phyloP scores from a whole-genome alignment of 2,113 vertebrate genomes.

The Neolamprologus brichardi region DNA sequence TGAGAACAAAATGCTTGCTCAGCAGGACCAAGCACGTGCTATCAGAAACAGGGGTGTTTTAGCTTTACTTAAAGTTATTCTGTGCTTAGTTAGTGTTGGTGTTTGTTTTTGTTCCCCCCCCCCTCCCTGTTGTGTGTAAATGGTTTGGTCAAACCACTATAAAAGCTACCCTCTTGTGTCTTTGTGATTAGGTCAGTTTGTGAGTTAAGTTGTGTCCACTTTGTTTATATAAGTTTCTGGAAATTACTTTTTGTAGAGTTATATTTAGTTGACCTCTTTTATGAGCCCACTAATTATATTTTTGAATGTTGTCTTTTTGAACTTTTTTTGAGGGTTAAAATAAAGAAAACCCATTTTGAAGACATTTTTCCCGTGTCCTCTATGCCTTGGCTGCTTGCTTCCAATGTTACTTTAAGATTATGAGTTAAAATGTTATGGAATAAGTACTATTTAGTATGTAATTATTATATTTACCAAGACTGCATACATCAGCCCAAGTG shows the following conservation, averaged over 20 bases:
- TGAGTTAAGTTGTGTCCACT: neutral
- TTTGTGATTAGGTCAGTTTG: neutral
- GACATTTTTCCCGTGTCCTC: neutral
- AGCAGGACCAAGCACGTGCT: neutral
- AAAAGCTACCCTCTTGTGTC: neutral
- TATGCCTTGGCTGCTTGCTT: neutral
- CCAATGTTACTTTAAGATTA: neutral
- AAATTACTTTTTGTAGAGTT: neutral
- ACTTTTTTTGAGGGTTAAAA: neutral
- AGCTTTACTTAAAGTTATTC: neutral
- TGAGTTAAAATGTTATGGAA: neutral
- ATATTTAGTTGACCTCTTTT: neutral
- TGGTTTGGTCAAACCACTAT: neutral
- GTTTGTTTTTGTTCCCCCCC: neutral
- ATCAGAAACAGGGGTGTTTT: neutral
- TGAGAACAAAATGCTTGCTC: neutral
- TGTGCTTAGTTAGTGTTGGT: neutral
- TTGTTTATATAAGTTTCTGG: neutral
- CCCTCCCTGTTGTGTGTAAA: neutral
- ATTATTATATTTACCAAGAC: neutral
- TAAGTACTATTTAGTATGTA: neutral
- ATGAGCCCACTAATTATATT: neutral
- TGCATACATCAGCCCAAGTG: neutral
- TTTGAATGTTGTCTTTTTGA: neutral
- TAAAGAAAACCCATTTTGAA: fast-evolving